Evolutionary conservation across 2,888 invertebrate species (phyloP), one percentile per base, ranked within the genome.

Genomic region (Lithophane ornitopus): DNA sequence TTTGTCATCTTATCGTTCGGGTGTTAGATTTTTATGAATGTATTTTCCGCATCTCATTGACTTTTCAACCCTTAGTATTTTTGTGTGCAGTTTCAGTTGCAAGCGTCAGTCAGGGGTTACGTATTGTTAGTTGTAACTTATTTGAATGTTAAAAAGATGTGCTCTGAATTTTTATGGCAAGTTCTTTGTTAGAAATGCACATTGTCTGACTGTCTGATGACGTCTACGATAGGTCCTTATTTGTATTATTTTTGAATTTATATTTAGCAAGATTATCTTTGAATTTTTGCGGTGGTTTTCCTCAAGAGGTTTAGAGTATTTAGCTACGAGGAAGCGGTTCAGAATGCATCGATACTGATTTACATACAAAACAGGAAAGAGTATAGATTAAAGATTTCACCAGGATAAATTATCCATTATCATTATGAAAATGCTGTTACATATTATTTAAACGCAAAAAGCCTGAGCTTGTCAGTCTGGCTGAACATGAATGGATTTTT

Each of bases 1-100:
- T 80, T 86, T 88, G 85, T 84, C 71, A 69, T 80, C 73, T 81
- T 86, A 85, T 87, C 76, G 46, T 46, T 41, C 14, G 72, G 56
- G 68, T 74, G 70, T 70, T 78, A 74, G 56, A 66, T 73, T 81
- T 87, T 81, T 76, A 77, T 78, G 72, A 75, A 79, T 79, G 67
- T 19, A 74, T 85, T 80, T 82, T 71, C 70, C 63, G 74, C 63
- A 65, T 75, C 65, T 78, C 49, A 28, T 85, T 86, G 74, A 83
- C 78, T 68, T 77, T 70, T 74, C 54, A 81, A 76, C 75, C 71
- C 46, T 73, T n/a, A 1, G 41, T 85, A 63, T 82, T 82, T 73
- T 75, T 72, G 66, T 75, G 62, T 65, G 61, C 58, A 73, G 34
- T 76, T 66, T 69, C 59, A 49, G 62, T 70, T 71, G 46, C 39